Evolutionary conservation across 1,140 invertebrate genomes (phyloP), one percentile per base, ranked within the genome.

Genomic region (Caerostris darwini): DNA sequence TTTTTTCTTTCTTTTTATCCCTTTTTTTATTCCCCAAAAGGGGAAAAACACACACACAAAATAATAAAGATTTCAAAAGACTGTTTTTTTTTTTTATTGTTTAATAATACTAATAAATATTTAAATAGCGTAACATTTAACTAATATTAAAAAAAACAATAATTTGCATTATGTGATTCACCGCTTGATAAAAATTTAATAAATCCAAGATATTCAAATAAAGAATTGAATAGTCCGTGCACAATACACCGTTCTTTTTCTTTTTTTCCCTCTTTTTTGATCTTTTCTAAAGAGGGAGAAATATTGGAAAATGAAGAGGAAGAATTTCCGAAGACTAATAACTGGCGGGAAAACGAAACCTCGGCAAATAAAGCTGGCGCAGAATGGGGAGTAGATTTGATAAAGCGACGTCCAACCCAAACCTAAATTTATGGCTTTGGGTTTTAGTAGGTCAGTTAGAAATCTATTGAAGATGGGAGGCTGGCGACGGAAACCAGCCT

Each of bases 291-390:
- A 77, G 34, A 50, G 8, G 34, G 50, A 34, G 34, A 34, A 34
- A 34, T 34, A 34, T 34, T 34, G 34, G 34, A 53, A 71, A 77
- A 77, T 77, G 7, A 34, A 14, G 34, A 34, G 7, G n/a, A 67
- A 17, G 50, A 77, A 77, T 12, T 50, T 34, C 5, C 34, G 50
- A 77, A 77, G 71, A 77, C 50, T 77, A 77, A 77, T 77, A 77
- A 77, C 71, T 7, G 71, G 8, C 19, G 71, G 34, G 10, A 34
- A 77, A 77, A 77, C 19, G 71, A 34, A 77, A 77, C 71, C 71
- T 77, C 71, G 71, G 71, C 71, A 77, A 77, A 77, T 77, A 77
- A 77, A 77, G 71, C 71, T 50, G 71, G 71, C 71, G 19, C 53
- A 34, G 71, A 77, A 77, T 77, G 50, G 71, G 10, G 53, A 77